phyloP scores from a whole-genome alignment of 2,888 invertebrate species.

The Periphyllus acericola region DNA sequence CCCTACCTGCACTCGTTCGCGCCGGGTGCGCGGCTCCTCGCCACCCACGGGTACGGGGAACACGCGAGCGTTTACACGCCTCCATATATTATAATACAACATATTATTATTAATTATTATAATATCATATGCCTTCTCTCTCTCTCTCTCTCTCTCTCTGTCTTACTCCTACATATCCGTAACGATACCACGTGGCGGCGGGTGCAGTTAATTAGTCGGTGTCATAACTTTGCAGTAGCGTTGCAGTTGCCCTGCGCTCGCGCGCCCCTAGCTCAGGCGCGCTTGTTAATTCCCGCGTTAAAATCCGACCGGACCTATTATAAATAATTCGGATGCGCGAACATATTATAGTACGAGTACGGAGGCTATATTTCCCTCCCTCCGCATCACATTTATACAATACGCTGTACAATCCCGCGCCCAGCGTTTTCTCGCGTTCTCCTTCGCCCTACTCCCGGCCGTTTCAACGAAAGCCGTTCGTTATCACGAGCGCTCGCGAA shows the following conservation, averaged over 20 bases:
- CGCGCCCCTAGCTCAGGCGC: neutral
- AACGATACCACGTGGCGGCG: conserved; percentile 35
- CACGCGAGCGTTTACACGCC: neutral
- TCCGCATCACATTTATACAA: neutral
- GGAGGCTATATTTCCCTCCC: no score
- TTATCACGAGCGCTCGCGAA: no score
- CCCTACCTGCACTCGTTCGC: neutral
- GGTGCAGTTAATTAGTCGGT: conserved; percentile 56
- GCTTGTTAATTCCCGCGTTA: conserved; percentile 50
- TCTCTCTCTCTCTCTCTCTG: neutral
- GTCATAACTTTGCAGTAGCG: neutral
- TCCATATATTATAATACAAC: neutral
- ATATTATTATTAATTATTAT: neutral
- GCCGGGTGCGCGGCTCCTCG: neutral
- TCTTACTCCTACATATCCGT: neutral
- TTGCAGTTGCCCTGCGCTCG: neutral
- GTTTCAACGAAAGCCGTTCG: no score
- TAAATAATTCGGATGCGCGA: neutral
- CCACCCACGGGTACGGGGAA: no score
- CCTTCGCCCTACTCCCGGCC: no score
- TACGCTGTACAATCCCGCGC: no score
- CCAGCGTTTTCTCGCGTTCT: no score
- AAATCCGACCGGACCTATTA: conserved; percentile 36
- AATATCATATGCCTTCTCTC: no score
- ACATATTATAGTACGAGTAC: no score